Base-by-base conservation (phyloP, 2,113 vertebrate species). In the Chauna torquata region DNA sequence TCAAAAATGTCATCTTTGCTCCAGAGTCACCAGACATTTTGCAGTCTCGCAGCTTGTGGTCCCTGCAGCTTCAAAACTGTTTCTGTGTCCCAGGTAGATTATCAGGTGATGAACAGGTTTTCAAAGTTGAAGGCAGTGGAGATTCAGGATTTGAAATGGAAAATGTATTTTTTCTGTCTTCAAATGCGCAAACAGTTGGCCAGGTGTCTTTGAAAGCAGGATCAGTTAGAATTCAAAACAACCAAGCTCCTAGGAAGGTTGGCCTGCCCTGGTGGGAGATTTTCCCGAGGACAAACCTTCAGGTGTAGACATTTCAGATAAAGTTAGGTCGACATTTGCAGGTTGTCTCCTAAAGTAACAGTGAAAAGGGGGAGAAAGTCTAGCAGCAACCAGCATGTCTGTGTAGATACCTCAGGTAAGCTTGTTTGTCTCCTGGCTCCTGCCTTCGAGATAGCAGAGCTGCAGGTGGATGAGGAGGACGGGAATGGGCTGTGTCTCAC, bases 281-380 rank as follows among this genome's bases (percentile, higher is more conserved):
- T 30, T 42, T 40, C 12, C 45, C 62, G 8, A 16, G n/a, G 36
- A 66, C 40, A 65, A 87, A 57, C 22, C 10, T 66, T 8, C 20
- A 47, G 17, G 4, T 66, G 12, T 25, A 47, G 42, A 23, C 23
- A 34, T 44, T 23, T 27, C 74, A n/a, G 68, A 5, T 84, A 3
- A 36, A n/a, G 7, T 71, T 42, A 47, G 28, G 50, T 62, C 71
- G 65, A 8, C 20, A 18, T 57, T 27, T 69, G 20, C 23, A 64
- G 9, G 0, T 30, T 40, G 8, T 30, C 5, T 55, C 12, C 44
- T 38, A 23, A 85, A 30, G 28, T 36, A 74, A 0, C n/a, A 25
- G 49, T 72, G 49, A 17, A 52, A 64, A 72, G 49, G 49, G 61
- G 69, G 66, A 82, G 58, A 64, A 50, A 1, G 23, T 59, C 28